Percentiles rank a stretch among this genome's conserved stretches.
phyloP scores from a whole-genome alignment of 2,113 vertebrate species.

The Aegithalos caudatus region DNA sequence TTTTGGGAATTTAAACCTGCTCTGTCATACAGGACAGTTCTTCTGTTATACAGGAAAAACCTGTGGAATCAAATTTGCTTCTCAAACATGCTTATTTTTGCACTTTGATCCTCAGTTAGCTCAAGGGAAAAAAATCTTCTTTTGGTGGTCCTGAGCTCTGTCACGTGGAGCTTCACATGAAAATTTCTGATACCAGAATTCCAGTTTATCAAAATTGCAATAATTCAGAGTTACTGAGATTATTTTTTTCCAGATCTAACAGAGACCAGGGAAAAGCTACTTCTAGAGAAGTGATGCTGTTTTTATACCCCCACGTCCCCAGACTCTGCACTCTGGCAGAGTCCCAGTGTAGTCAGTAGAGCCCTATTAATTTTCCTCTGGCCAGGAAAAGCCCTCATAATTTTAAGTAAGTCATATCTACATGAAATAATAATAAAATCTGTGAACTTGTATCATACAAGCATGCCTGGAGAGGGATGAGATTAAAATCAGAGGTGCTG shows the following conservation, averaged over 20 bases:
- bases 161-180: background rate
- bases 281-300: background rate
- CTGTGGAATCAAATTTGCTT: background rate
- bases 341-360: background rate
- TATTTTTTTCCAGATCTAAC: background rate
- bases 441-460: background rate
- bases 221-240: background rate
- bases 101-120: background rate
- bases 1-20: background rate
- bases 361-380: background rate
- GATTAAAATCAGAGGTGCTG: background rate
- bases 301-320: background rate
- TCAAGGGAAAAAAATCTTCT: background rate
- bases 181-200: background rate
- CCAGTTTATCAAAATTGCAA: background rate
- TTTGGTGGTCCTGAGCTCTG: background rate
- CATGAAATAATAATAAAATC: background rate
- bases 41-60: background rate
- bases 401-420: background rate
- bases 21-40: too few species aligned
- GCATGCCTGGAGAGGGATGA: background rate
- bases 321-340: background rate
- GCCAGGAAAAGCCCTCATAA: background rate
- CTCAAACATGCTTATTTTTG: background rate
- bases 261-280: background rate